phyloP scores from a whole-genome alignment of 2,888 invertebrate species.

The Oeneis ivallda region DNA sequence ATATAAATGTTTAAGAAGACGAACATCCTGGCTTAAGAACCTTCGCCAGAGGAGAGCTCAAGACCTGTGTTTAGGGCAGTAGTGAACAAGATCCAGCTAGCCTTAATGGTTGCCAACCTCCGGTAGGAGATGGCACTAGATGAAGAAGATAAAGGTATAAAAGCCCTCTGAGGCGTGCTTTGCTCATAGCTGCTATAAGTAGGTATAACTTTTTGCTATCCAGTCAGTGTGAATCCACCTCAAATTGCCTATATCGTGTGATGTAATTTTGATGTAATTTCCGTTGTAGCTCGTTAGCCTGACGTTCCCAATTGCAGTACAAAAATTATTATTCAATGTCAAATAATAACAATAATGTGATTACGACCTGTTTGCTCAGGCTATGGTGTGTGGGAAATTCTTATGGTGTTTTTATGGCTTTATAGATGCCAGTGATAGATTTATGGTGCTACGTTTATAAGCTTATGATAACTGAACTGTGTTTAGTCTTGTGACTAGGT shows the following conservation, averaged over 20 bases:
- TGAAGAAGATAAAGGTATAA: too few species aligned
- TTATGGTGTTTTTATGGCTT: slow-evolving; percentile 3
- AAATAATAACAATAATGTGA: slow-evolving; percentile 12
- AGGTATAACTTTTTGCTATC: background rate
- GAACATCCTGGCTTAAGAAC: too few species aligned
- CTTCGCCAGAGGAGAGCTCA: too few species aligned
- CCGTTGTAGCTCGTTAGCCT: slow-evolving; percentile 30
- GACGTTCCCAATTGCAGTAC: slow-evolving; percentile 27
- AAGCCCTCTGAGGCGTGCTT: background rate
- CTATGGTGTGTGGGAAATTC: background rate
- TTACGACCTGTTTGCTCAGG: slow-evolving; percentile 30
- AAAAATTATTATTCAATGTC: slow-evolving; percentile 25
- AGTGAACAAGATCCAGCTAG: too few species aligned
- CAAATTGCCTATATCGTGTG: slow-evolving; percentile 10
- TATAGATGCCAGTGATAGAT: background rate
- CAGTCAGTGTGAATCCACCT: slow-evolving; percentile 23
- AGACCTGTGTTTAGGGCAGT: too few species aligned
- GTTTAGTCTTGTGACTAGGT: background rate
- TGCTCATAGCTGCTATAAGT: too few species aligned
- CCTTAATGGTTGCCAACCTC: too few species aligned
- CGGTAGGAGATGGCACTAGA: too few species aligned
- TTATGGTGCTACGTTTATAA: background rate
- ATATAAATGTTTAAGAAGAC: too few species aligned
- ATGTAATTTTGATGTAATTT: slow-evolving; percentile 34
- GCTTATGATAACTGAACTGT: too few species aligned